Evolutionary conservation across 2,113 vertebrate genomes (phyloP), one percentile per base, ranked within the genome.

Genomic region (Rhadina sibilatrix): DNA sequence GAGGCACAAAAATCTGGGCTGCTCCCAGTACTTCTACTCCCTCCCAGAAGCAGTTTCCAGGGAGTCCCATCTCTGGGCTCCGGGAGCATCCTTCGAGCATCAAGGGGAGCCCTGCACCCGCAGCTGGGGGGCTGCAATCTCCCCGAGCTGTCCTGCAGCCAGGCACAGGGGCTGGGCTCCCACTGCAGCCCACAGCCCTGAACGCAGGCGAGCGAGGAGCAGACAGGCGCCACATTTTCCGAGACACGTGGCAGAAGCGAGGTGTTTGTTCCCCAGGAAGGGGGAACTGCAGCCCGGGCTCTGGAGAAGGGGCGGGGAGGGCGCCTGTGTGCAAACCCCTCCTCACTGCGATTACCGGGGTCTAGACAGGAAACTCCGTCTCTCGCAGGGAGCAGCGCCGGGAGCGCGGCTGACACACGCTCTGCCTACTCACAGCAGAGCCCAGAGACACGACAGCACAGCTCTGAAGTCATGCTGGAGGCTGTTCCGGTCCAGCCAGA

Each of bases 281-380:
- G 74, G 83, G 38, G 84, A 90, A 61, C 44, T 42, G 84, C 5
- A 14, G 79, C 75, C 53, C 10, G 35, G 61, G n/a, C 61, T 90
- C 89, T 95, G n/a, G 35, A 47, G 53, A 19, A 69, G 31, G n/a
- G 54, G 68, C 74, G 10, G 75, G 75, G 25, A 12, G 40, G 40
- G 40, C 83, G 60, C 24, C 68, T 9, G 37, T 2, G 3, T 46
- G 61, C 53, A 82, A 94, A 25, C 35, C 57, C 52, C 76, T 85
- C 64, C 72, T 42, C 44, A 2, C 15, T 1, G 2, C 5, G 5
- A 83, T 95, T 86, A 83, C 72, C 4, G 76, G 92, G 94, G 92
- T 95, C 94, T 96, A 95, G 92, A 95, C 93, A 92, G 94, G 93
- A 97, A 96, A 64, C 71, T 33, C 74, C 0, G 3, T 52, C 80